Conservation (phyloP, 2,113 vertebrate genomes). For the Hemibagrus wyckioides region DNA sequence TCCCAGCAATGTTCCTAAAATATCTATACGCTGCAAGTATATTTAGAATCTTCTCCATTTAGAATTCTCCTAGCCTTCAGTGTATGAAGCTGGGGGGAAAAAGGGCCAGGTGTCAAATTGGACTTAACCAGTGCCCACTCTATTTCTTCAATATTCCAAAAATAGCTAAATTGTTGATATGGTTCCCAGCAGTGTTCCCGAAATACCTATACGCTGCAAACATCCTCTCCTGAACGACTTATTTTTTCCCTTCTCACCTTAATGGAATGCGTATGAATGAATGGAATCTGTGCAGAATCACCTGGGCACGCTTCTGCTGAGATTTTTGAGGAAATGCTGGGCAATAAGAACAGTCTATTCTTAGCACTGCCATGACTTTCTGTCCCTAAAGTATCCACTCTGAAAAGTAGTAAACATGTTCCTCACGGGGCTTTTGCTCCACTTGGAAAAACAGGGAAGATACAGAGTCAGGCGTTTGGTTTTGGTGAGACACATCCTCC, state of each 20-base stretch:
- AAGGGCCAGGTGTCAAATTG: background rate
- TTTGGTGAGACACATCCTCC: slow-evolving; percentile 43
- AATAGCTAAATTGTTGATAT: slow-evolving; percentile 49
- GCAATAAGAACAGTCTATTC: slow-evolving; percentile 66
- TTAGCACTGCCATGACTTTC: slow-evolving; percentile 66
- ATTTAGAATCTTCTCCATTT: slow-evolving; percentile 46
- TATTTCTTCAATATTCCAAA: slow-evolving; percentile 25
- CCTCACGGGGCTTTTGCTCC: slow-evolving; percentile 74
- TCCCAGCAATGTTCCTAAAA: slow-evolving; percentile 64
- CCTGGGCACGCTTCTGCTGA: slow-evolving; percentile 50
- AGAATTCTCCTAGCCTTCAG: background rate
- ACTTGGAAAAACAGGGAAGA: slow-evolving; percentile 68
- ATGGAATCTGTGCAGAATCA: slow-evolving; percentile 65
- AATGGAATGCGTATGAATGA: slow-evolving; percentile 60
- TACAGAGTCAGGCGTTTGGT: slow-evolving; percentile 57
- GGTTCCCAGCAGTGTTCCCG: slow-evolving; percentile 60
- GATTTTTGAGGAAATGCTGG: slow-evolving; percentile 53
- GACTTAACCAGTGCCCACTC: slow-evolving; percentile 40
- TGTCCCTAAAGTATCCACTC: slow-evolving; percentile 61
- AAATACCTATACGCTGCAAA: slow-evolving; percentile 67
- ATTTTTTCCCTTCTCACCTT: slow-evolving; percentile 67
- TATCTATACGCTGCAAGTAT: slow-evolving; percentile 67
- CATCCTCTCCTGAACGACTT: slow-evolving; percentile 70
- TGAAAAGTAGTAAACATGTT: slow-evolving; percentile 76
- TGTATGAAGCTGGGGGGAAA: background rate